Conservation (phyloP, 2,113 vertebrate species). For the Lophochroa leadbeateri region DNA sequence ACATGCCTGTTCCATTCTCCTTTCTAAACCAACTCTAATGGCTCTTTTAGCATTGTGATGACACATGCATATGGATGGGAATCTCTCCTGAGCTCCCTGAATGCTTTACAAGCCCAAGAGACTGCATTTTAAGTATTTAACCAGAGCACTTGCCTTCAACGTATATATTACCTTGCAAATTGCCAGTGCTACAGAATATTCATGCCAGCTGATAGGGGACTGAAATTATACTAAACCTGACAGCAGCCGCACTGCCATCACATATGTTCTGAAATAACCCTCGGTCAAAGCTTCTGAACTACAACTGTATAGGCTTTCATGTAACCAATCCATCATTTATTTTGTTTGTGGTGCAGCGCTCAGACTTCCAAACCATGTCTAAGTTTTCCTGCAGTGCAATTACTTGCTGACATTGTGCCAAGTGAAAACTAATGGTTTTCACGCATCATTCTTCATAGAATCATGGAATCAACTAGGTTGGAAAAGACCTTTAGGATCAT, state of each 20-base stretch:
- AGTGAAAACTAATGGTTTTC: constrained; percentile 52
- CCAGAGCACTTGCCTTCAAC: constrained; percentile 24
- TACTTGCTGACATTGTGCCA: constrained; percentile 52
- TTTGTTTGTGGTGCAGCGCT: constrained; percentile 50
- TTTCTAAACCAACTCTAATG: not conserved
- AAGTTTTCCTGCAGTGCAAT: constrained; percentile 58
- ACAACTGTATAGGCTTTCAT: not conserved
- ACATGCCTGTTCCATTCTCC: not conserved
- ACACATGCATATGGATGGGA: not conserved
- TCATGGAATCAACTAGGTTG: not conserved
- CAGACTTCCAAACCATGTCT: constrained; percentile 34
- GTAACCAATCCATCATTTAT: constrained; percentile 44
- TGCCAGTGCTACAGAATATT: constrained; percentile 32
- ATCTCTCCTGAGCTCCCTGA: not conserved
- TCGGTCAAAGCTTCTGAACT: constrained; percentile 46
- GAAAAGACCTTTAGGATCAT: not conserved
- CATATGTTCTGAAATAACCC: constrained; percentile 45
- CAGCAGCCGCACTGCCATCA: constrained; percentile 40
- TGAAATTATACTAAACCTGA: constrained; percentile 35
- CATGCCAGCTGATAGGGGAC: constrained; percentile 22
- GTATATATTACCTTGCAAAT: constrained; percentile 34
- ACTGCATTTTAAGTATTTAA: constrained; percentile 41
- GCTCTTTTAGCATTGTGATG: not conserved
- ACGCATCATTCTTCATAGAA: constrained; percentile 28
- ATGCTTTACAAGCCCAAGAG: constrained; percentile 19